A percentile compares a stretch with the other conserved stretches of the same genome.
Evolutionary conservation across 2,113 vertebrate species (phyloP).

Genomic region (Isurus oxyrinchus): DNA sequence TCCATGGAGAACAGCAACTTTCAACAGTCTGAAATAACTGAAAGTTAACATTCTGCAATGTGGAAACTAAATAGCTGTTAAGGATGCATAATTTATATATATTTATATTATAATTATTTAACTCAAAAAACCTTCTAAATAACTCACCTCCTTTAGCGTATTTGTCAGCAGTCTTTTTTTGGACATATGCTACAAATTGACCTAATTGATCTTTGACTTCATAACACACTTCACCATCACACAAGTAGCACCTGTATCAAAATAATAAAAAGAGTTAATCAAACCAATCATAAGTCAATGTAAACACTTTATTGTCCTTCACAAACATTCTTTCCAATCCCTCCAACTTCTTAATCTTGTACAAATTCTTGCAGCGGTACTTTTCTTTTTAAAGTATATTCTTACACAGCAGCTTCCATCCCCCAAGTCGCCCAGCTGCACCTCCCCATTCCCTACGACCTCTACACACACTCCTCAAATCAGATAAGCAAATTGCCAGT

Average conservation of each 20-base stretch:
- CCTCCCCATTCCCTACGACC: not conserved
- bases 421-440: too few relatives aligned
- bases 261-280: conserved; percentile 39
- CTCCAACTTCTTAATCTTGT: not conserved
- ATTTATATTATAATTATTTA: not conserved
- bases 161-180: conserved; percentile 63
- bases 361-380: not conserved
- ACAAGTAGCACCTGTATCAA: conserved; percentile 79
- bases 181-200: conserved; percentile 75
- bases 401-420: not conserved
- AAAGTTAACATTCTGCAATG: not conserved
- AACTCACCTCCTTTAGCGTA: conserved; percentile 60
- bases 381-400: not conserved
- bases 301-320: not conserved
- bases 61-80: not conserved
- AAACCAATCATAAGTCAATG: not conserved
- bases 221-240: conserved; percentile 77
- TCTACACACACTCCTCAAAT: not conserved
- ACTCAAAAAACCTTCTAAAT: not conserved
- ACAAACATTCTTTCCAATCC: not conserved
- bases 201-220: conserved; percentile 70
- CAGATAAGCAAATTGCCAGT: not conserved
- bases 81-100: not conserved
- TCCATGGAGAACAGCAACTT: not conserved
- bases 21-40: not conserved